These are phyloP conservation scores for Caenorhabditis sp. DNA, from an alignment of 2,888 invertebrate species.

Conservation along the genomic window DNA sequence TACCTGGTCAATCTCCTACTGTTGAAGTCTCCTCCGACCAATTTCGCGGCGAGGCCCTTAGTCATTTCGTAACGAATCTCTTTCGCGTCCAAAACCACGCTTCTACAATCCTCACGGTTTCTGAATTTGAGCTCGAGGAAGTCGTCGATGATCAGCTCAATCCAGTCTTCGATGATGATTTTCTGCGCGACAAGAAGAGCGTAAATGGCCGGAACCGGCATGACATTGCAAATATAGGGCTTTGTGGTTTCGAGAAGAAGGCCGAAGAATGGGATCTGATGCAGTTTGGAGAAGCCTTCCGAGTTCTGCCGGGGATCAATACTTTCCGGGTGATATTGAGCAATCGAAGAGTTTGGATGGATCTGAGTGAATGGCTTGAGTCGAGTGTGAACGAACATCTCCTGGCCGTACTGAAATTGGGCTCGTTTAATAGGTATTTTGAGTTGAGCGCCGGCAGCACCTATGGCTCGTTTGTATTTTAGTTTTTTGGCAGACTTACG, in stretches of 20 bases:
- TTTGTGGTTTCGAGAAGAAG: conserved; percentile 76
- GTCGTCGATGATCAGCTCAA: conserved; percentile 57
- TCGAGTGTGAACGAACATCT: conserved; percentile 74
- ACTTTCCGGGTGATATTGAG: conserved; percentile 69
- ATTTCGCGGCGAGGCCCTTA: conserved; percentile 52
- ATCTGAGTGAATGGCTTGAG: conserved; percentile 72
- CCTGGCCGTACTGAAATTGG: conserved; percentile 71
- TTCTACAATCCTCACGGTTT: conserved; percentile 44
- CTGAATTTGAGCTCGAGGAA: conserved; percentile 62
- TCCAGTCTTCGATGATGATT: conserved; percentile 52
- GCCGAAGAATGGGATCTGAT: conserved; percentile 73
- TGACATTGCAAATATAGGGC: conserved; percentile 70
- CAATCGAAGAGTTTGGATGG: conserved; percentile 75
- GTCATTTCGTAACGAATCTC: conserved; percentile 59
- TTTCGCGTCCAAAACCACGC: conserved; percentile 49
- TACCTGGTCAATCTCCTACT: conserved; percentile 44
- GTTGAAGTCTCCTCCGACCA: conserved; percentile 49
- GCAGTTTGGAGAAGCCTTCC: conserved; percentile 51
- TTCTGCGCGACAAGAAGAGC: conserved; percentile 65
- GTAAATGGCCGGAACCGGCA: conserved; percentile 65
- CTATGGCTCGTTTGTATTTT: too few species aligned
- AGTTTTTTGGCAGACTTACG: conserved; percentile 80
- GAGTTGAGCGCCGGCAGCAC: not conserved
- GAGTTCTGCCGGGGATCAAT: conserved; percentile 58
- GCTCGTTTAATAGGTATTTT: not conserved